A percentile compares a stretch with the other conserved stretches of the same genome.
Evolutionary conservation across 2,797 vertebrate species (phyloP).

Genomic region (Gallinago stenura): DNA sequence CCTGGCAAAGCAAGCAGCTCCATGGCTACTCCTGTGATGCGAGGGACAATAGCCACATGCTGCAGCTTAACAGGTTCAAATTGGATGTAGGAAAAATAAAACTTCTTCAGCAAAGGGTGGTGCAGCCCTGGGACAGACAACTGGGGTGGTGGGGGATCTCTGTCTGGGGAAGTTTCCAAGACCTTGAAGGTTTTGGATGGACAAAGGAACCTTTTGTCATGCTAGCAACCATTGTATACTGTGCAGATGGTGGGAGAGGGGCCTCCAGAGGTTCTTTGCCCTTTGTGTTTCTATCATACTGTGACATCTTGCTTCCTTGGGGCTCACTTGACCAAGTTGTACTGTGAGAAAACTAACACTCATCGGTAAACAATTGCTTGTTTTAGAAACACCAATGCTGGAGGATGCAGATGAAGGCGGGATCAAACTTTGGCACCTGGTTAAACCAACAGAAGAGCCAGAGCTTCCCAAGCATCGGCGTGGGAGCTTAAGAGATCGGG

Average conservation of each 20-base stretch:
- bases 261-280: not conserved
- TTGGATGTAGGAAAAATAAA: not conserved
- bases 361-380: not conserved
- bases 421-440: slow-evolving; percentile 94
- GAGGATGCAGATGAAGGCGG: slow-evolving; percentile 98
- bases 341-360: not conserved
- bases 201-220: not conserved
- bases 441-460: slow-evolving; percentile 95
- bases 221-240: not conserved
- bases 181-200: not conserved
- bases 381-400: slow-evolving; percentile 95
- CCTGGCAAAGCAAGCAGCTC: not conserved
- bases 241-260: not conserved
- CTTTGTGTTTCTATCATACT: not conserved
- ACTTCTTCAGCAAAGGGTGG: not conserved
- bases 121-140: not conserved
- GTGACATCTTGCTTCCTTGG: not conserved
- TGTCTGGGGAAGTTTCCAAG: not conserved
- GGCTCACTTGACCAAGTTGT: not conserved
- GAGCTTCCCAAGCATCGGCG: slow-evolving; percentile 94
- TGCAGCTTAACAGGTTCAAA: not conserved
- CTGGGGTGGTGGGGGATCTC: not conserved
- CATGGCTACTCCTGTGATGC: not conserved
- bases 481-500: slow-evolving; percentile 92
- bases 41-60: not conserved